These are phyloP conservation scores for Kuschelorhynchus macadamiae DNA, from an alignment of 2,888 invertebrate species.

Conservation along the genomic window DNA sequence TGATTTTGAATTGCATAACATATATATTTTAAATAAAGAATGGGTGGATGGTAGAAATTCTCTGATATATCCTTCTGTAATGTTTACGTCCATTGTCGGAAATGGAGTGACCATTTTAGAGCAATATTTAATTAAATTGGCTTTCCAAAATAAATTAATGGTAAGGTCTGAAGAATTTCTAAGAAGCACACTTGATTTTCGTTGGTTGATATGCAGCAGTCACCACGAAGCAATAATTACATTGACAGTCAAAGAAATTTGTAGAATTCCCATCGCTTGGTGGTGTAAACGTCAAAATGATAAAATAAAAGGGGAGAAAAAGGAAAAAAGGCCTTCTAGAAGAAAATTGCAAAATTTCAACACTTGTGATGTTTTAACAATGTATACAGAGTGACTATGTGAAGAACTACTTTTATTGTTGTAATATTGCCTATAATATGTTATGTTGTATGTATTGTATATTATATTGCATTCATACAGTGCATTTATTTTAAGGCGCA, in stretches of 20 bases:
- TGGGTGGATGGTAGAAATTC: background rate
- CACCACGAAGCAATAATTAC: background rate
- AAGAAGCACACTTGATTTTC: background rate
- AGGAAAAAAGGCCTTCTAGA: background rate
- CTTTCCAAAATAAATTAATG: background rate
- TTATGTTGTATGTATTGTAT: no score
- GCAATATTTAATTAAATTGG: background rate
- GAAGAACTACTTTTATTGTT: no score
- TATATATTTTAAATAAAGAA: constrained; percentile 12
- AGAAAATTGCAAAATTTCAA: no score
- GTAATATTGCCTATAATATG: no score
- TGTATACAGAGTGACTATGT: no score
- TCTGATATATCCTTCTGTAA: no score
- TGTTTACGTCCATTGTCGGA: constrained; percentile 5
- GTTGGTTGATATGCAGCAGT: background rate
- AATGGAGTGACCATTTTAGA: constrained; percentile 1
- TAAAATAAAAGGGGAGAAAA: background rate
- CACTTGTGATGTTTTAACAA: no score
- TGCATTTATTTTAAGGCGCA: no score
- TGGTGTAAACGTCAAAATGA: constrained; percentile 2
- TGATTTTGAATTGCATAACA: background rate
- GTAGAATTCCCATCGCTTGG: constrained; percentile 5
- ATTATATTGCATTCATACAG: no score
- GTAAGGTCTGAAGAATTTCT: background rate
- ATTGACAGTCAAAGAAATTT: background rate